Percentiles rank a stretch among this genome's conserved stretches.
Evolutionary conservation across 2,888 invertebrate species (phyloP).

Genomic region (Trichopria drosophilae): DNA sequence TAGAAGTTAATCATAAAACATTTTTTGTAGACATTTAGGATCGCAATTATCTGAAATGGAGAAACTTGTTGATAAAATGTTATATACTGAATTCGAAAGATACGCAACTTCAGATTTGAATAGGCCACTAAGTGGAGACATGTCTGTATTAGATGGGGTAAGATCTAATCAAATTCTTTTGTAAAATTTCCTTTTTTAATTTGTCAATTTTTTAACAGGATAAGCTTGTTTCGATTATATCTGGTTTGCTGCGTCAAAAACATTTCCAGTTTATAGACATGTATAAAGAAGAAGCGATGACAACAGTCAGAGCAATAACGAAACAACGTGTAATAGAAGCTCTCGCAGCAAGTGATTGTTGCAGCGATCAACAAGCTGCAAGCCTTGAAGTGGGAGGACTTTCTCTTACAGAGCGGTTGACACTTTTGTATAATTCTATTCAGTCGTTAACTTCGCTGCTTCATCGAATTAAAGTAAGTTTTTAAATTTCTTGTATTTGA

Average conservation of each 20-base stretch:
- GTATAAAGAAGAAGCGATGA: slow-evolving; percentile 86
- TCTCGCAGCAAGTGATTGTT: slow-evolving; percentile 63
- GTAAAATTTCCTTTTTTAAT: not conserved
- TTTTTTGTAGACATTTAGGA: slow-evolving; percentile 77
- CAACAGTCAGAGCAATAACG: slow-evolving; percentile 83
- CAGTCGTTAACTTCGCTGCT: slow-evolving; percentile 61
- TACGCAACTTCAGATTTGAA: slow-evolving; percentile 91
- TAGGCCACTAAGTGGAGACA: slow-evolving; percentile 69
- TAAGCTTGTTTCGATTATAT: slow-evolving; percentile 82
- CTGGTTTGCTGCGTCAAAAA: slow-evolving; percentile 85
- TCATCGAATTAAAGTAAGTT: slow-evolving; percentile 61
- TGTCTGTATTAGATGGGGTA: slow-evolving; percentile 68
- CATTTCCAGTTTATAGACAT: slow-evolving; percentile 86
- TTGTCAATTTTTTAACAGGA: slow-evolving; percentile 63
- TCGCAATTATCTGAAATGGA: slow-evolving; percentile 96
- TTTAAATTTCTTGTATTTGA: not conserved
- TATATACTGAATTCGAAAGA: slow-evolving; percentile 90
- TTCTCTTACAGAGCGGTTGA: slow-evolving; percentile 62
- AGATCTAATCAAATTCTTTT: slow-evolving; percentile 30
- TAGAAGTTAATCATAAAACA: slow-evolving; percentile 8
- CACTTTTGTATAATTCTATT: slow-evolving; percentile 62
- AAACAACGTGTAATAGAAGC: slow-evolving; percentile 87
- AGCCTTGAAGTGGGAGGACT: slow-evolving; percentile 55
- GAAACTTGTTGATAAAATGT: slow-evolving; percentile 93
- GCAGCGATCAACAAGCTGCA: slow-evolving; percentile 63